These are phyloP conservation scores for Dicrurus megarhynchus DNA, from an alignment of 2,113 vertebrate species.

Conservation along the genomic window DNA sequence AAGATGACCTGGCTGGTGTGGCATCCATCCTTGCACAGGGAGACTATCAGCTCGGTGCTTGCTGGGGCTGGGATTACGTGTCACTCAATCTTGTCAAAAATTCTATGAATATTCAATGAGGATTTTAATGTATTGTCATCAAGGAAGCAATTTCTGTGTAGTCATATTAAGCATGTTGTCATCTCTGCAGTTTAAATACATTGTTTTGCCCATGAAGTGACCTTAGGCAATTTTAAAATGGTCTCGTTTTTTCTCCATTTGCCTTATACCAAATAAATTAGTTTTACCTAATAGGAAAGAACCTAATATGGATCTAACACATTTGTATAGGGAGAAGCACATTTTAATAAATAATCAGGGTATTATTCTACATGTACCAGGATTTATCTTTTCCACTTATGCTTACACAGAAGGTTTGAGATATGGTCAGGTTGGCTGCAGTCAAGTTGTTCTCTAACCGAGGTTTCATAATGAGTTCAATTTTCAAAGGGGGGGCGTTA, in stretches of 20 bases:
- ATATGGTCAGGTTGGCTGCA: background rate
- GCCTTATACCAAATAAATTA: slow-evolving; percentile 55
- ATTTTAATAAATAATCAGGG: slow-evolving; percentile 41
- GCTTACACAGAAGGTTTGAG: slow-evolving; percentile 1
- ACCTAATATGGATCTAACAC: slow-evolving; percentile 15
- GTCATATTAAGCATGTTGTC: slow-evolving; percentile 74
- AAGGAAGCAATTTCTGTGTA: slow-evolving; percentile 70
- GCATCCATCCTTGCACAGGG: background rate
- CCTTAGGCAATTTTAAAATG: slow-evolving; percentile 69
- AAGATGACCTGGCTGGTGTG: slow-evolving; percentile 31
- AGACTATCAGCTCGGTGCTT: background rate
- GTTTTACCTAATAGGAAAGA: slow-evolving; percentile 59
- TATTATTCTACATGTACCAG: background rate
- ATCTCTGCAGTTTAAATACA: slow-evolving; percentile 71
- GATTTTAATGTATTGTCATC: slow-evolving; percentile 76
- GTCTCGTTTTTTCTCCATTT: slow-evolving; percentile 39
- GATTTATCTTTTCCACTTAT: slow-evolving; percentile 26
- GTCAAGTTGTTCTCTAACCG: background rate
- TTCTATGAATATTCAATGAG: slow-evolving; percentile 80
- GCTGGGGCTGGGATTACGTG: slow-evolving; percentile 53
- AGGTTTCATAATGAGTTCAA: slow-evolving; percentile 7
- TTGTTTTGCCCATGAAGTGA: slow-evolving; percentile 76
- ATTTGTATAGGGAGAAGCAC: slow-evolving; percentile 7
- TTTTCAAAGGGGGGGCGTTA: background rate
- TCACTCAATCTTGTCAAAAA: slow-evolving; percentile 74